Percentiles rank a stretch among this genome's conserved stretches.
These are phyloP conservation scores for Melinaea marsaeus DNA, from an alignment of 2,888 invertebrate genomes.

Conservation along the genomic window DNA sequence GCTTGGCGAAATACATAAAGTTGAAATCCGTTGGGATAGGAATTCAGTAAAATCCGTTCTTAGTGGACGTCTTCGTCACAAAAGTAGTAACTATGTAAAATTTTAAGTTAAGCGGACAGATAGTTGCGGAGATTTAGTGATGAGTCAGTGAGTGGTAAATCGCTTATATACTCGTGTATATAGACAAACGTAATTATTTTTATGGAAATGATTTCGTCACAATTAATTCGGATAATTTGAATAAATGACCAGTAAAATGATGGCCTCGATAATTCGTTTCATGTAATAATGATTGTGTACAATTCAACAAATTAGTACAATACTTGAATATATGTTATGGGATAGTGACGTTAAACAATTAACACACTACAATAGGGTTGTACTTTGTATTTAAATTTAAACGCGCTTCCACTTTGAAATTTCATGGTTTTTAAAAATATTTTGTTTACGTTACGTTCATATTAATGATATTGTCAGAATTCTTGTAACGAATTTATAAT, in stretches of 20 bases:
- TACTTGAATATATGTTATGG: slow-evolving; percentile 24
- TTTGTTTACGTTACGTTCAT: too few relatives aligned
- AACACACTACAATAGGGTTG: slow-evolving; percentile 17
- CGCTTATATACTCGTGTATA: slow-evolving; percentile 40
- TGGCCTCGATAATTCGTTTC: slow-evolving; percentile 21
- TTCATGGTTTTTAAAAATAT: too few relatives aligned
- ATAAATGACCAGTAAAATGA: slow-evolving; percentile 27
- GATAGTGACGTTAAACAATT: slow-evolving; percentile 19
- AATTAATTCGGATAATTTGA: slow-evolving; percentile 38
- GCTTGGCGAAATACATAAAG: too few relatives aligned
- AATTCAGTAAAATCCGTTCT: too few relatives aligned
- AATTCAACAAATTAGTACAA: slow-evolving; percentile 23
- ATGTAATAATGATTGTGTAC: slow-evolving; percentile 27
- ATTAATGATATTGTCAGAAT: too few relatives aligned
- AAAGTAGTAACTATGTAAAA: too few relatives aligned
- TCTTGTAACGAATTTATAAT: too few relatives aligned
- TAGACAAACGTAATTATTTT: slow-evolving; percentile 52
- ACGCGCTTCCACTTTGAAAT: background rate
- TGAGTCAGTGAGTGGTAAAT: too few relatives aligned
- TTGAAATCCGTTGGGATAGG: too few relatives aligned
- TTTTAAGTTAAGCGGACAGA: too few relatives aligned
- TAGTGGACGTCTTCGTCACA: too few relatives aligned
- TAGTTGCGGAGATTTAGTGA: too few relatives aligned
- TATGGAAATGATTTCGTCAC: slow-evolving; percentile 54
- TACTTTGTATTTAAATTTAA: slow-evolving; percentile 6